Evolutionary conservation across 2,113 vertebrate species (phyloP).

Genomic region (Notothenia coriiceps): DNA sequence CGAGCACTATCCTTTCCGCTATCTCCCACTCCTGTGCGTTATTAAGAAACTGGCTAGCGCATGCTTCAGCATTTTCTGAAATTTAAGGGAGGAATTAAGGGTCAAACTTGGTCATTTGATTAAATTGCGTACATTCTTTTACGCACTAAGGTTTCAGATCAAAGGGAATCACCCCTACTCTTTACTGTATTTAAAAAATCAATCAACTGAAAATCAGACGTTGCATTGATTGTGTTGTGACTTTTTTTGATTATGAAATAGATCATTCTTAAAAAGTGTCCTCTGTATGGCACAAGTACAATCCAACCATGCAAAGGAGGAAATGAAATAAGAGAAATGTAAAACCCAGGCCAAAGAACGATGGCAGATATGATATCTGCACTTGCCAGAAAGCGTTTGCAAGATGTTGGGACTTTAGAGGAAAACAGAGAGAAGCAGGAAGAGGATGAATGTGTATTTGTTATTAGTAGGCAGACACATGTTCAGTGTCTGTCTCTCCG

Average conservation of each 20-base stretch:
- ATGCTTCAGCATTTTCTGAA: no score
- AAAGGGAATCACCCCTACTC: no score
- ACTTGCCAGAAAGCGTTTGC: slow-evolving; percentile 70
- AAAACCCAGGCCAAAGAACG: slow-evolving; percentile 39
- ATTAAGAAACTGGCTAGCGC: no score
- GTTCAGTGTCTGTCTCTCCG: slow-evolving; percentile 77
- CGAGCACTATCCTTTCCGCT: no score
- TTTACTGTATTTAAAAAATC: no score
- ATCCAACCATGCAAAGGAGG: slow-evolving; percentile 38
- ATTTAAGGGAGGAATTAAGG: no score
- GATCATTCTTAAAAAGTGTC: slow-evolving; percentile 22
- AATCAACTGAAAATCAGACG: not conserved
- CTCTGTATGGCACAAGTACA: slow-evolving; percentile 6
- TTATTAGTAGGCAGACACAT: slow-evolving; percentile 71
- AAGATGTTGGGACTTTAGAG: slow-evolving; percentile 51
- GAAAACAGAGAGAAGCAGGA: slow-evolving; percentile 26
- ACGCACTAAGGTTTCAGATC: no score
- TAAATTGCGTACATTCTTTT: no score
- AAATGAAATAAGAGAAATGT: slow-evolving; percentile 33
- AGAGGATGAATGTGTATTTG: slow-evolving; percentile 74
- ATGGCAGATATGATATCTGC: slow-evolving; percentile 59
- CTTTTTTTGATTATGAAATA: slow-evolving; percentile 23
- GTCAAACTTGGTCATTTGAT: no score
- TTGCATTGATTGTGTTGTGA: not conserved
- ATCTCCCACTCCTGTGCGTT: no score